Base-by-base conservation (phyloP, 2,888 invertebrate genomes). In the Hemaris fuciformis region DNA sequence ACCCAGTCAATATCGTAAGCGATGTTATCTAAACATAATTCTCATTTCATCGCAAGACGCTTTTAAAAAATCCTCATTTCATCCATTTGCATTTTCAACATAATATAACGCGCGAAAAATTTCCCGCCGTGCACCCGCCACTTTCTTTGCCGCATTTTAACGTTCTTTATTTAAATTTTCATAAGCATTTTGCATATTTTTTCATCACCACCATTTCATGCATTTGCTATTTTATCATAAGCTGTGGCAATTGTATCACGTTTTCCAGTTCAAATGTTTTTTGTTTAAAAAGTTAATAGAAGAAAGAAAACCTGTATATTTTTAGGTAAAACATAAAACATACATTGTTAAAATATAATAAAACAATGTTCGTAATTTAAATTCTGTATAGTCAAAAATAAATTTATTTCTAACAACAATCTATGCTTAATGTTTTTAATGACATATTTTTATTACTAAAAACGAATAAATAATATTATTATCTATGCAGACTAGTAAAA, bases 1-100 rank as follows among this genome's bases (percentile, higher is more conserved):
- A 72, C 71, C 78, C 63, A 75, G 70, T 72, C 77, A 75, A 73
- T 85, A 87, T 79, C 84, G 88, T 89, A 87, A 89, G 88, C 74
- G 68, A 66, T 64, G 61, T 68, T 63, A 57, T 46, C 15, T 20
- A 60, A 62, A 59, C 25, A 65, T 62, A 62, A 56, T 60, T 25
- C 22, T 57, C 15, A 58, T 8, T 27, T 62, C 31, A 31, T 20
- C 18, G 13, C 46, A 46, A 23, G 46, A 31, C 22, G 22, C 31
- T 60, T 60, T 60, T n/a, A 8, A 42, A 13, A 45, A 60, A 58
- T 43, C 43, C 2, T 23, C 48, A 15, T 48, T 48, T 48, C n/a
- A 27, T 18, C 25, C 31, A 31, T 53, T 31, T 53, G 15, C 53
- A 53, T 53, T 25, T 53, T 31, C 13, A 53, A 31, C 27, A 53